These are phyloP conservation scores for Himalopsyche japonica DNA, from an alignment of 2,888 invertebrate genomes.

Conservation along the genomic window DNA sequence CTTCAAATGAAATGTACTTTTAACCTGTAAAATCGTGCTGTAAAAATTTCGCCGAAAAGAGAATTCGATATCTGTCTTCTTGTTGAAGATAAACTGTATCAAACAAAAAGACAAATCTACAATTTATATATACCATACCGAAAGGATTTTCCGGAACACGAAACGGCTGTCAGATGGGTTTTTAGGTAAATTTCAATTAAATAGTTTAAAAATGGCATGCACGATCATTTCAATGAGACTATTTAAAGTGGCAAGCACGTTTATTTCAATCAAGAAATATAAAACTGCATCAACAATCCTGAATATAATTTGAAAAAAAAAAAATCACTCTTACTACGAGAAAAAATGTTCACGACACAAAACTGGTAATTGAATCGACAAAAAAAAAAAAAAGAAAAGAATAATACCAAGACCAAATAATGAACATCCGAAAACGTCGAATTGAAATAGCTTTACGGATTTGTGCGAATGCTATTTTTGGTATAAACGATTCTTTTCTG, in stretches of 20 bases:
- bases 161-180: not conserved
- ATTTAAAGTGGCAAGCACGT: not conserved
- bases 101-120: not conserved
- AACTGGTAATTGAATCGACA: not conserved
- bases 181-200: not conserved
- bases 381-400: not conserved
- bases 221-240: not conserved
- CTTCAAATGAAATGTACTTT: too few relatives aligned
- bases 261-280: not conserved
- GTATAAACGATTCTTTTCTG: not conserved
- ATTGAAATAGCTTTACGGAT: not conserved
- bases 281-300: not conserved
- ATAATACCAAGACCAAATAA: not conserved
- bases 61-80: too few relatives aligned
- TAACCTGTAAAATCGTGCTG: too few relatives aligned
- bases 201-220: not conserved
- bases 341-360: not conserved
- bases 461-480: not conserved
- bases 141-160: not conserved
- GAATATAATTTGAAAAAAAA: not conserved
- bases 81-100: too few relatives aligned
- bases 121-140: not conserved
- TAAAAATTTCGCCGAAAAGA: too few relatives aligned
- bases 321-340: not conserved
- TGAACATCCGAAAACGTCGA: not conserved